Percentiles rank a stretch among this genome's conserved stretches.
Conservation (phyloP, 2,797 vertebrate genomes). For the Myiotriccus ornatus region DNA sequence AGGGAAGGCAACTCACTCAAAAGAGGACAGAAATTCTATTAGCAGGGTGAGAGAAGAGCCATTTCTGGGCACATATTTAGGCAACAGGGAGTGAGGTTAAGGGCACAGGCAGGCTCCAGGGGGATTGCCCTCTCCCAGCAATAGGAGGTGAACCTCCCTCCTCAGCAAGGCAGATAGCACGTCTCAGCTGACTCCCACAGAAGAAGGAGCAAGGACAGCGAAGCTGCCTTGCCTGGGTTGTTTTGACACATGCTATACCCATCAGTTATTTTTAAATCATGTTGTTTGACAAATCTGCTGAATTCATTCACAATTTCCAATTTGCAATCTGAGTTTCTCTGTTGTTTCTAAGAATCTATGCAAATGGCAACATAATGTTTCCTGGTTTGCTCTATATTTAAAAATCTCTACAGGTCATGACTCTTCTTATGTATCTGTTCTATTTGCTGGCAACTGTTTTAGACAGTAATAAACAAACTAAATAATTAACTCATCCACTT, state of each 20-base stretch:
- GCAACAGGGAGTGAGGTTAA: rapidly evolving
- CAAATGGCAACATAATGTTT: constrained; percentile 6
- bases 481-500: constrained; percentile 65
- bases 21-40: background rate
- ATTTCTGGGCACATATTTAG: background rate
- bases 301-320: constrained; percentile 49
- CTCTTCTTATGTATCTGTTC: constrained; percentile 60
- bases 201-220: constrained; percentile 22
- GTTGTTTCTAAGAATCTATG: background rate
- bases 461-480: constrained; percentile 55
- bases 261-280: constrained; percentile 7
- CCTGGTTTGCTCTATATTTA: constrained; percentile 48
- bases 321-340: background rate
- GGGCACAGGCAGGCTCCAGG: background rate
- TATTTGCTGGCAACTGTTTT: constrained; percentile 52
- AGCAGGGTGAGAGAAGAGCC: background rate
- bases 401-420: constrained; percentile 48
- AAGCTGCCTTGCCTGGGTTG: background rate
- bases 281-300: background rate
- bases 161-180: background rate
- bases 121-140: background rate
- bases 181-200: background rate
- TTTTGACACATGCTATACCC: constrained; percentile 47
- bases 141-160: background rate
- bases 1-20: background rate